These are phyloP conservation scores for Lepus americanus DNA, from an alignment of 2,113 vertebrate genomes.

Conservation along the genomic window DNA sequence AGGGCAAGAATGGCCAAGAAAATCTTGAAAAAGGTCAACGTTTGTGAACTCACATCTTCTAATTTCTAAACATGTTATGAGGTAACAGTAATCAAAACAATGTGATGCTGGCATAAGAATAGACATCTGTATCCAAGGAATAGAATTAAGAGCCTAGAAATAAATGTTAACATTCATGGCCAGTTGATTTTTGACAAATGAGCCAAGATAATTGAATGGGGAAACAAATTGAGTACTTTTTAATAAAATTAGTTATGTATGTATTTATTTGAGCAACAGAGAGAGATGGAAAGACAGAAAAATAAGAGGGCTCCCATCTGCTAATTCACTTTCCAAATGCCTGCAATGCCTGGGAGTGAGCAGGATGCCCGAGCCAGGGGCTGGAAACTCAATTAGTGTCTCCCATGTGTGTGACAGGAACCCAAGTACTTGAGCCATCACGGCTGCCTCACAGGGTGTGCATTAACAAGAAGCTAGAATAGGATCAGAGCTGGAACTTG, in stretches of 20 bases:
- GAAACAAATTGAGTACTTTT: neutral
- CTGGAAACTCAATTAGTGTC: no score
- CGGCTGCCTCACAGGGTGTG: no score
- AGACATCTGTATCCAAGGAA: neutral
- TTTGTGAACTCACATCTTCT: neutral
- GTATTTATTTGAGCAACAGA: neutral
- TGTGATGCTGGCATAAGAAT: neutral
- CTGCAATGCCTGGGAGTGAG: no score
- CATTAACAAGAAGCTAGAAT: no score
- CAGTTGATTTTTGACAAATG: conserved; percentile 35
- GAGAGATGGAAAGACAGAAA: no score
- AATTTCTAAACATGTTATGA: neutral
- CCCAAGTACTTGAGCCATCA: no score
- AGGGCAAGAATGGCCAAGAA: conserved; percentile 25
- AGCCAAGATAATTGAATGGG: neutral
- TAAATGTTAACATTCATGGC: neutral
- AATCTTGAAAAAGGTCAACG: neutral
- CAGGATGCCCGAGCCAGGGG: no score
- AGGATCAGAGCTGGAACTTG: no score
- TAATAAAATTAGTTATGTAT: neutral
- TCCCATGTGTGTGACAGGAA: no score
- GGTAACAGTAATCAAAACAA: neutral
- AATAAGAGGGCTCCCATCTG: no score
- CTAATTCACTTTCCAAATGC: no score
- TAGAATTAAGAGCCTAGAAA: conserved; percentile 44